phyloP scores from a whole-genome alignment of 1,140 invertebrate genomes.

The Patella vulgata region DNA sequence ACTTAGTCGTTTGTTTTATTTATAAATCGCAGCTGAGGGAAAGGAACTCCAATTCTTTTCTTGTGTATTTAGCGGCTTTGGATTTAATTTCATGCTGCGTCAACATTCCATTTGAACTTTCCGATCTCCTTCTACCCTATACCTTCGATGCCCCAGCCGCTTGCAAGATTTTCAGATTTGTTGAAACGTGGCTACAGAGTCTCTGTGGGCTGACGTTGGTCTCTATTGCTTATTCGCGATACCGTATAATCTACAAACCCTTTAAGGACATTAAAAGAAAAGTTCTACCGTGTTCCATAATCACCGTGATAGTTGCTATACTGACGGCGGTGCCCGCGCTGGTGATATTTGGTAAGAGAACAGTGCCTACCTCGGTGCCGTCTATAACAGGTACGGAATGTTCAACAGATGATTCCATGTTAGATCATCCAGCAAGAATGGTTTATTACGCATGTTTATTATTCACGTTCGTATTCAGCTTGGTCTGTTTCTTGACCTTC shows the following conservation, averaged over 20 bases:
- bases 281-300: constrained; percentile 32
- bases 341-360: constrained; percentile 39
- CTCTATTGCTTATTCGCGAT: constrained; percentile 43
- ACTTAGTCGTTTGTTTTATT: constrained; percentile 37
- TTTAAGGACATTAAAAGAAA: constrained; percentile 36
- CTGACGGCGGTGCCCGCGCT: constrained; percentile 37
- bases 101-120: constrained; percentile 36
- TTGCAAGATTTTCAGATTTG: constrained; percentile 41
- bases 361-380: constrained; percentile 17
- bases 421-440: constrained; percentile 24
- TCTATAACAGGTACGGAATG: constrained; percentile 37
- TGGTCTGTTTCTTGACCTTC: constrained; percentile 30
- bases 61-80: constrained; percentile 39
- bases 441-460: constrained; percentile 43
- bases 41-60: constrained; percentile 40
- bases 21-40: constrained; percentile 34
- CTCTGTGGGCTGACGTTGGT: constrained; percentile 40
- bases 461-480: constrained; percentile 32
- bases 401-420: constrained; percentile 36
- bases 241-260: constrained; percentile 48
- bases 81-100: constrained; percentile 44
- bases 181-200: constrained; percentile 34
- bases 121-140: constrained; percentile 36
- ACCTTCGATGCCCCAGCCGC: constrained; percentile 30
- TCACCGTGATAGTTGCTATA: constrained; percentile 24